These are phyloP conservation scores for Hapalemur alaotrensis DNA, from an alignment of 2,797 vertebrate genomes.

Conservation along the genomic window DNA sequence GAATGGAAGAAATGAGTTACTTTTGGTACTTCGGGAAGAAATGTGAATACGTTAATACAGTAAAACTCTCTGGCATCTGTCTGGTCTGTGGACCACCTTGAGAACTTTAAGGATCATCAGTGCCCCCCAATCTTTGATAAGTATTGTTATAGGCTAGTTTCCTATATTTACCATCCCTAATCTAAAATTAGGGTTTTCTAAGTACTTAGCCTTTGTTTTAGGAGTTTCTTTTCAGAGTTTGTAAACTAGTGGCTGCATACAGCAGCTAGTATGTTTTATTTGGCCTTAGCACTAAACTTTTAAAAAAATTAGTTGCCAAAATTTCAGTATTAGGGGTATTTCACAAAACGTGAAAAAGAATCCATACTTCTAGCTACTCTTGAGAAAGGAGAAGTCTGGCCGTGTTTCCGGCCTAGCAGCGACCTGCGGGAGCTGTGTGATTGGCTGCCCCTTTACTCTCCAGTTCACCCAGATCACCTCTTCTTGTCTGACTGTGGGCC, in stretches of 20 bases:
- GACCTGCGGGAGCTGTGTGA: not conserved
- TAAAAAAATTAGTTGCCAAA: not conserved
- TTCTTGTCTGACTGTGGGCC: not conserved
- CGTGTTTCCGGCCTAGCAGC: not conserved
- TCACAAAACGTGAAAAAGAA: not conserved
- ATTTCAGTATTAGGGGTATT: constrained; percentile 17
- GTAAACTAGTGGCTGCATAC: not conserved
- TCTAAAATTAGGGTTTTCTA: not conserved
- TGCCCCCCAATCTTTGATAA: not conserved
- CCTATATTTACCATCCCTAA: not conserved
- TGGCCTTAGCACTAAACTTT: not conserved
- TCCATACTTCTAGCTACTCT: not conserved
- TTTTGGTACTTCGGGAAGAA: not conserved
- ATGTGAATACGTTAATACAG: not conserved
- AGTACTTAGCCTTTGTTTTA: not conserved
- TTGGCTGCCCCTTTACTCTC: not conserved
- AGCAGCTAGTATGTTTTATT: not conserved
- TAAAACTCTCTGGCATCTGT: not conserved
- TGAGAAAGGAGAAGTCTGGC: not conserved
- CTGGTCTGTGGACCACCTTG: not conserved
- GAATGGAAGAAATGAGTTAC: not conserved
- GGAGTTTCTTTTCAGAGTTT: constrained; percentile 23
- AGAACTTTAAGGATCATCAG: not conserved
- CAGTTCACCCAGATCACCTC: not conserved
- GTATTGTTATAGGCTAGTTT: not conserved